phyloP scores from a whole-genome alignment of 2,888 invertebrate species.

The Ochropacha duplaris region DNA sequence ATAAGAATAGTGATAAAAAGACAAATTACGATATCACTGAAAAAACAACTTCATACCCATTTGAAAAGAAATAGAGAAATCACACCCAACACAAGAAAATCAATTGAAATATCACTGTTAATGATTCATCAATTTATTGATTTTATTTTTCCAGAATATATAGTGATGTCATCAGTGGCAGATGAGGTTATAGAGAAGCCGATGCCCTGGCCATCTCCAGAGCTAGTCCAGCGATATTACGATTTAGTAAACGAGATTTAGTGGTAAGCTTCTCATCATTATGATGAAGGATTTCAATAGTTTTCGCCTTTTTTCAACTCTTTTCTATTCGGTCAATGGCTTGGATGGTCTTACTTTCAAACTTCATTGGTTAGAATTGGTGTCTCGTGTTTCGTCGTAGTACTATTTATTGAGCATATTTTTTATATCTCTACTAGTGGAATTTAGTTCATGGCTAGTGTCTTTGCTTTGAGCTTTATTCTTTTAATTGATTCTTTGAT shows the following conservation, averaged over 20 bases:
- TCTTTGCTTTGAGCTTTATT: not conserved
- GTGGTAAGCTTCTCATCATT: constrained; percentile 55
- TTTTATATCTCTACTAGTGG: no score
- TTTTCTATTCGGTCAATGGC: not conserved
- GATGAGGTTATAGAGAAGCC: constrained; percentile 53
- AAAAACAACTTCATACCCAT: no score
- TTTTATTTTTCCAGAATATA: constrained; percentile 64
- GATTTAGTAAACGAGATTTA: constrained; percentile 60
- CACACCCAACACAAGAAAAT: no score
- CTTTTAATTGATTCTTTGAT: not conserved
- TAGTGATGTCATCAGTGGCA: constrained; percentile 69
- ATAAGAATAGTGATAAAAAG: no score
- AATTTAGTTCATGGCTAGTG: not conserved
- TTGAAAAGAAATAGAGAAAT: no score
- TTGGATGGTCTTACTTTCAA: not conserved
- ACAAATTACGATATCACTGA: no score
- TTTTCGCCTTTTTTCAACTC: not conserved
- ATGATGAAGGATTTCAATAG: constrained; percentile 5
- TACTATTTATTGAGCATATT: not conserved
- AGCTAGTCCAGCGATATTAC: constrained; percentile 63
- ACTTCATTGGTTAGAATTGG: not conserved
- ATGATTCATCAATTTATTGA: constrained; percentile 9
- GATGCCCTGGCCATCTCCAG: constrained; percentile 60
- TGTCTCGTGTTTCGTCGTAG: not conserved
- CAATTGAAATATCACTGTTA: no score